These are phyloP conservation scores for Astreopora myriophthalma DNA, from an alignment of 64 coral and sea anemone species.

Conservation along the genomic window DNA sequence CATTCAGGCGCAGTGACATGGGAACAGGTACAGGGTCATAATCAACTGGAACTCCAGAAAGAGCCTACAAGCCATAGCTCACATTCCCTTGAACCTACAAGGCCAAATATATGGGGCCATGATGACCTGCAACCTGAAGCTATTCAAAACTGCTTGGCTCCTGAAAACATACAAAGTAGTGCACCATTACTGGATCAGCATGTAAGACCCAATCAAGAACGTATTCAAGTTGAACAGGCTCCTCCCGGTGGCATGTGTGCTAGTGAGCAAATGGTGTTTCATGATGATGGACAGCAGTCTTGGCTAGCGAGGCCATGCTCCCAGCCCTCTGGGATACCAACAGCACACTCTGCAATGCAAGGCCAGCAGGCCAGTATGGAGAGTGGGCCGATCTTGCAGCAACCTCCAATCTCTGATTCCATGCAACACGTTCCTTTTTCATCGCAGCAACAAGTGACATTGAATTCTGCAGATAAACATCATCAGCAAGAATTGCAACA, in stretches of 20 bases:
- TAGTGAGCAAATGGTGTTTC: background rate
- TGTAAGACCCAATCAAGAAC: background rate
- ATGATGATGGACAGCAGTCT: slow-evolving; percentile 4
- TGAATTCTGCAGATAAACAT: background rate
- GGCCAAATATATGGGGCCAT: background rate
- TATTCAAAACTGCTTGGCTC: background rate
- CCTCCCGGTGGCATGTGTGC: background rate
- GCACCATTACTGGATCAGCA: background rate
- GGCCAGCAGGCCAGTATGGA: background rate
- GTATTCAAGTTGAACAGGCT: background rate
- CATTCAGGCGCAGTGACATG: slow-evolving; percentile 19
- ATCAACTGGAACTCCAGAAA: slow-evolving; percentile 4
- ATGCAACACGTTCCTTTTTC: slow-evolving; percentile 10
- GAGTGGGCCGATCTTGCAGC: background rate
- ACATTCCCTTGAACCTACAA: background rate
- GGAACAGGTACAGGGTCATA: slow-evolving; percentile 10
- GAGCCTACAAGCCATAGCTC: background rate
- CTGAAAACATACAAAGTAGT: background rate
- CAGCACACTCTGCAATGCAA: background rate
- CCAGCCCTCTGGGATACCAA: background rate
- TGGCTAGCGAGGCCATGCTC: background rate
- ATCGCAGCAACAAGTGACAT: background rate
- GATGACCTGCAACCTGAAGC: slow-evolving; percentile 2
- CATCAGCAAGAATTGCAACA: slow-evolving; percentile 17
- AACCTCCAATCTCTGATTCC: background rate